These are phyloP conservation scores for Dromas ardeola DNA, from an alignment of 2,113 vertebrate genomes.

Conservation along the genomic window DNA sequence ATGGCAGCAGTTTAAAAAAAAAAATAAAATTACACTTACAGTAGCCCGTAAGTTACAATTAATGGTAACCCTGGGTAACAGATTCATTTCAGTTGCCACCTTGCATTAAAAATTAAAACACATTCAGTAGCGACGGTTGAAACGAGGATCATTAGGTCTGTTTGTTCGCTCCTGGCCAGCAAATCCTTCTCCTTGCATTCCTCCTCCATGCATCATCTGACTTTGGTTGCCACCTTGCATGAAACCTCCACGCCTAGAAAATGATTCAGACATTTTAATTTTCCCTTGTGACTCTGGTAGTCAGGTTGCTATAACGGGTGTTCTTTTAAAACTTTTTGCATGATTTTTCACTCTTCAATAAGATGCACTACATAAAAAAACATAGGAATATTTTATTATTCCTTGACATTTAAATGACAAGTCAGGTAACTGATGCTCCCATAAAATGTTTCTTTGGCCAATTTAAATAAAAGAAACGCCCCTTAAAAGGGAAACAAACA, in stretches of 20 bases:
- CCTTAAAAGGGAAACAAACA: neutral
- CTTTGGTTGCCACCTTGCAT: constrained; percentile 86
- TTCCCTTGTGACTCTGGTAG: neutral
- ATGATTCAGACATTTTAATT: neutral
- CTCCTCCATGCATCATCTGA: constrained; percentile 85
- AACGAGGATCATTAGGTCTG: constrained; percentile 76
- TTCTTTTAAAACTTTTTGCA: neutral
- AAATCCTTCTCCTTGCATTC: constrained; percentile 87
- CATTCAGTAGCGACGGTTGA: constrained; percentile 79
- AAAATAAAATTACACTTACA: constrained; percentile 71
- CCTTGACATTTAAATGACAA: neutral
- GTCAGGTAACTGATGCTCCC: neutral
- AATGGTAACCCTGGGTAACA: constrained; percentile 60
- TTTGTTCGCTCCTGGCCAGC: constrained; percentile 79
- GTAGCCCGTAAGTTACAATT: constrained; percentile 56
- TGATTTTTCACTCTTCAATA: neutral
- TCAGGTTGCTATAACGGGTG: neutral
- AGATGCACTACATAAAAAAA: neutral
- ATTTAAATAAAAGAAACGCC: neutral
- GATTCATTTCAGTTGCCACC: constrained; percentile 34
- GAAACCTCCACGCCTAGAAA: constrained; percentile 84
- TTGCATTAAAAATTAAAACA: constrained; percentile 52
- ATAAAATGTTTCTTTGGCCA: neutral
- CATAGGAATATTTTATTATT: neutral
- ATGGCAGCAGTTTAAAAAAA: constrained; percentile 77